phyloP scores from a whole-genome alignment of 2,797 vertebrate genomes.

The Varecia variegata region DNA sequence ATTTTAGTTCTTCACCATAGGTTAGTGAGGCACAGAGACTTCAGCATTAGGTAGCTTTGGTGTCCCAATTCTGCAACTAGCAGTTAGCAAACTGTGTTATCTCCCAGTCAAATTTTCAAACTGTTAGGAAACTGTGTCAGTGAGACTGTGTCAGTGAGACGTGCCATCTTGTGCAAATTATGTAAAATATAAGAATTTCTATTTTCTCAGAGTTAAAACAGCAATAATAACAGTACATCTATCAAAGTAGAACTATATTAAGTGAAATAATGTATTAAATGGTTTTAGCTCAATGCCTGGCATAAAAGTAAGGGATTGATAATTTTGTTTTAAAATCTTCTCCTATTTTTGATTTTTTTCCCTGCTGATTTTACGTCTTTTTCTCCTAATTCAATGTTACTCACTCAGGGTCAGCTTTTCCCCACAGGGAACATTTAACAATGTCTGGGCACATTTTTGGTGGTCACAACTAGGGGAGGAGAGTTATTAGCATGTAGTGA shows the following conservation, averaged over 20 bases:
- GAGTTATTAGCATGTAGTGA: neutral
- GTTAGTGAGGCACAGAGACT: neutral
- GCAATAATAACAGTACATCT: neutral
- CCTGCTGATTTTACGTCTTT: neutral
- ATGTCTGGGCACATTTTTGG: neutral
- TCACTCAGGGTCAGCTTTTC: neutral
- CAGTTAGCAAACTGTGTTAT: neutral
- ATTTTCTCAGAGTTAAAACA: conserved; percentile 3
- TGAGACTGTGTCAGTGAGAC: neutral
- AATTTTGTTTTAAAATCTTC: neutral
- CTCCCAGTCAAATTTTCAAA: neutral
- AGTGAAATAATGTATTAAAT: neutral
- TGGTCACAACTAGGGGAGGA: neutral
- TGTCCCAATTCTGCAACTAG: neutral
- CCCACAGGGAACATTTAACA: neutral
- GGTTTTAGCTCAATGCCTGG: neutral
- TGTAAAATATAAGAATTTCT: neutral
- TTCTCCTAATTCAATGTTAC: neutral
- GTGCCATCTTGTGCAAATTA: neutral
- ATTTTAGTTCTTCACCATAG: neutral
- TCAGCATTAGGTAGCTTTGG: accelerated
- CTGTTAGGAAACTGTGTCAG: neutral
- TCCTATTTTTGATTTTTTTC: neutral
- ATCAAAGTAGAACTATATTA: neutral
- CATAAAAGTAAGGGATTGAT: neutral